Conservation (phyloP, 2,113 vertebrate species). For the Ovibos moschatus region DNA sequence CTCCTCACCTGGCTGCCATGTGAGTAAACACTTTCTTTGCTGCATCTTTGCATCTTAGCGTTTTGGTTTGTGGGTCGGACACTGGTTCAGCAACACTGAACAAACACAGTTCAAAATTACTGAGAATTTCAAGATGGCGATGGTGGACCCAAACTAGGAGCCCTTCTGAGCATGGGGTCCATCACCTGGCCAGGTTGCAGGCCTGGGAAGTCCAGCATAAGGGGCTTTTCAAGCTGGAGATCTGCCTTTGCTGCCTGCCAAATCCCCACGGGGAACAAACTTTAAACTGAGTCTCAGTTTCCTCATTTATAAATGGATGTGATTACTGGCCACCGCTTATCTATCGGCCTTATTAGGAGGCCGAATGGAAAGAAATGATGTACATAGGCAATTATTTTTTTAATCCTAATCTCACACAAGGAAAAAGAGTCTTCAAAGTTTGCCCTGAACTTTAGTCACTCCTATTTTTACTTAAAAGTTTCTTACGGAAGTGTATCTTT, state of each 20-base stretch:
- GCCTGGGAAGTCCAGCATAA: too few species aligned
- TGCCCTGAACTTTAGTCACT: background rate
- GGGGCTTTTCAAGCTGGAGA: background rate
- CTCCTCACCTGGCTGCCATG: background rate
- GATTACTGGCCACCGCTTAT: rapidly evolving
- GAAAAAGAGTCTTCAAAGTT: background rate
- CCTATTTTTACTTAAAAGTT: background rate
- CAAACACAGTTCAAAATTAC: background rate
- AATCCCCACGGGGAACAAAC: too few species aligned
- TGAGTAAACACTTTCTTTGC: background rate
- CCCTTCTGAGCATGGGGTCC: background rate
- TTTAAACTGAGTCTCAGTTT: background rate
- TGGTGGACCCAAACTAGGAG: rapidly evolving
- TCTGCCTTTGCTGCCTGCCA: background rate
- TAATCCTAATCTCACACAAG: background rate
- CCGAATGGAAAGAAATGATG: background rate
- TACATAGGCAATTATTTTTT: background rate
- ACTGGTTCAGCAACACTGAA: background rate
- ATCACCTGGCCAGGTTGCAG: background rate
- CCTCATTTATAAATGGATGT: background rate
- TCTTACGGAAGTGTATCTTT: background rate
- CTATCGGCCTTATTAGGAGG: rapidly evolving
- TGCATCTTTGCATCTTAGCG: background rate
- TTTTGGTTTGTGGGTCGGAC: background rate
- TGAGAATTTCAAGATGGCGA: background rate